phyloP scores from a whole-genome alignment of 2,888 invertebrate species.

The Peribatodes rhomboidaria region DNA sequence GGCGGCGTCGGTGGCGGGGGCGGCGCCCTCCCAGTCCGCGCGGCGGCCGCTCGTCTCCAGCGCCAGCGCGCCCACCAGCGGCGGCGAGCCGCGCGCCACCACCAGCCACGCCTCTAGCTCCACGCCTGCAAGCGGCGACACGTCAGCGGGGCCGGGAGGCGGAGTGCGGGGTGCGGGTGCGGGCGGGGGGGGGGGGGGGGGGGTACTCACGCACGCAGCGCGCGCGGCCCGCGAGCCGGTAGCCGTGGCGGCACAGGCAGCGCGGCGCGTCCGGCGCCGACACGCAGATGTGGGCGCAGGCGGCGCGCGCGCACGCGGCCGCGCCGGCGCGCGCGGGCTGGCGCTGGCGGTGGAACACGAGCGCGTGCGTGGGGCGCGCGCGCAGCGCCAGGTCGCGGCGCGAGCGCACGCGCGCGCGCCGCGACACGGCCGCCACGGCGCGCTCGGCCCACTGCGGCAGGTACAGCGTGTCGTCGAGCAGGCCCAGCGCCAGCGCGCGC shows the following conservation, averaged over 20 bases:
- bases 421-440: slow-evolving; percentile 85
- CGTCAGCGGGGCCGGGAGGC: too few relatives aligned
- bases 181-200: background rate
- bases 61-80: slow-evolving; percentile 90
- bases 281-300: slow-evolving; percentile 92
- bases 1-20: slow-evolving; percentile 89
- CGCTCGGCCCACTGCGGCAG: slow-evolving; percentile 90
- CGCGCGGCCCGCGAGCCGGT: slow-evolving; percentile 84
- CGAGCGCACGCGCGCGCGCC: slow-evolving; percentile 29
- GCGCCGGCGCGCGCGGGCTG: slow-evolving; percentile 90
- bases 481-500: background rate
- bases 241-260: slow-evolving; percentile 92
- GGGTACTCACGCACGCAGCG: slow-evolving; percentile 87
- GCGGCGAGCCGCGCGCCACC: slow-evolving; percentile 84
- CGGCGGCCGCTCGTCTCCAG: slow-evolving; percentile 55
- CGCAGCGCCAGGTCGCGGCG: slow-evolving; percentile 38
- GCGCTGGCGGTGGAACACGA: slow-evolving; percentile 91
- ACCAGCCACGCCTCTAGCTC: slow-evolving; percentile 88
- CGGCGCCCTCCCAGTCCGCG: slow-evolving; percentile 88
- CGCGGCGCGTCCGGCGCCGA: slow-evolving; percentile 84
- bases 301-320: slow-evolving; percentile 90
- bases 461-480: slow-evolving; percentile 91
- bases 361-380: slow-evolving; percentile 85
- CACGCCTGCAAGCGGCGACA: slow-evolving; percentile 68
- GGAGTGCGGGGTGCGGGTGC: too few relatives aligned